These are phyloP conservation scores for Setophaga kirtlandii DNA, from an alignment of 2,113 vertebrate genomes.

Conservation along the genomic window DNA sequence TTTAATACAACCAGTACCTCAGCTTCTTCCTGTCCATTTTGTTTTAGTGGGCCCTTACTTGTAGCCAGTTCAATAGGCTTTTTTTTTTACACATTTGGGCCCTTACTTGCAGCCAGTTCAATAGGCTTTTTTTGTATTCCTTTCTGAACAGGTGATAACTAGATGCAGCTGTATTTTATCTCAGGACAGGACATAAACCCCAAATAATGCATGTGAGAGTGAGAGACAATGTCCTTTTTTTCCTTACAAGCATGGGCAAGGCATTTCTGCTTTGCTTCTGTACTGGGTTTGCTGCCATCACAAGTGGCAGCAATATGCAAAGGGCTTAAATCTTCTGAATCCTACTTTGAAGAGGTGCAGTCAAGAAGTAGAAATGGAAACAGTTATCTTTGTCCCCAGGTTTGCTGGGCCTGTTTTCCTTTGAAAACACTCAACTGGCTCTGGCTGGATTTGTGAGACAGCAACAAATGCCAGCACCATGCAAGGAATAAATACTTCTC, in stretches of 20 bases:
- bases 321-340: not conserved
- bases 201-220: not conserved
- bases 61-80: not conserved
- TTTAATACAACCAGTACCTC: not conserved
- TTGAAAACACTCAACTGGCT: fast-evolving
- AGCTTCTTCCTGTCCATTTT: not conserved
- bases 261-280: not conserved
- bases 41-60: not conserved
- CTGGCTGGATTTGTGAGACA: not conserved
- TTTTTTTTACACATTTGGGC: not conserved
- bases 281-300: not conserved
- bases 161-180: not conserved
- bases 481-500: not conserved
- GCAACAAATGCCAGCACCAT: not conserved
- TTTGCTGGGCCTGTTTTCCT: not conserved
- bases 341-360: not conserved
- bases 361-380: not conserved
- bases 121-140: not conserved
- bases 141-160: not conserved
- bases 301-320: not conserved
- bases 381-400: not conserved
- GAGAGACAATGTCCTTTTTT: not conserved
- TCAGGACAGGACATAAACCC: not conserved
- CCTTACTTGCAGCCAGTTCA: not conserved
- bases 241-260: not conserved